Evolutionary conservation across 1,140 invertebrate genomes (phyloP), one percentile per base, ranked within the genome.

Genomic region (Meteorus sp.): DNA sequence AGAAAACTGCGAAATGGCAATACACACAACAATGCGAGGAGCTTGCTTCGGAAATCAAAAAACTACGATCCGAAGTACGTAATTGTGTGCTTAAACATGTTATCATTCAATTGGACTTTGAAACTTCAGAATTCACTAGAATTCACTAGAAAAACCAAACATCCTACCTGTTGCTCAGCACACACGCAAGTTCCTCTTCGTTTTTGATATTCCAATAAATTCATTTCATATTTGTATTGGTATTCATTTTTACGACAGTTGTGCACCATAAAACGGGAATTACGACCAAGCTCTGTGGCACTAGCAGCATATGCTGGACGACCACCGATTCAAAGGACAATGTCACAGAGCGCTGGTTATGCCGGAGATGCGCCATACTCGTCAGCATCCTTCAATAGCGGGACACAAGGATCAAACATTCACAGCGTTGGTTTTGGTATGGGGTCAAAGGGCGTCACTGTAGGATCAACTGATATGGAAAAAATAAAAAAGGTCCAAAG

Each of bases 401-500:
- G 33, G 2, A n/a, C 0, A 25, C 63, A 74, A 6, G 61, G 62
- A 22, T 55, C 64, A 5, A 65, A 66, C 47, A 58, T 57, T 3
- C 69, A 68, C 11, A 66, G 57, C 7, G 66, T 67, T 17, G 66
- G 57, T 8, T 59, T 59, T 5, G 60, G 64, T 1, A 62, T 57
- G 3, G 65, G 70, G 23, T 68, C 65, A 59, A 66, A 62, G 7
- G 62, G 54, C 2, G 68, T 71, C 25, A 47, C 70, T 0, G 83
- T 87, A 17, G 85, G 88, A 35, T 86, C 89, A 1, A 81, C 86
- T 31, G 92, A 95, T 68, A 81, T 88, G 78, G 86, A 84, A 52
- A 95, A 96, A 81, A 95, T 97, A 59, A 95, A 95, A 76, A 97
- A 97, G 83, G 93, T 97, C 15, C 90, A 97, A 78, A 95, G 93